Percentiles rank a stretch among this genome's conserved stretches.
Evolutionary conservation across 2,113 vertebrate genomes (phyloP).

Genomic region (Propithecus coquereli): DNA sequence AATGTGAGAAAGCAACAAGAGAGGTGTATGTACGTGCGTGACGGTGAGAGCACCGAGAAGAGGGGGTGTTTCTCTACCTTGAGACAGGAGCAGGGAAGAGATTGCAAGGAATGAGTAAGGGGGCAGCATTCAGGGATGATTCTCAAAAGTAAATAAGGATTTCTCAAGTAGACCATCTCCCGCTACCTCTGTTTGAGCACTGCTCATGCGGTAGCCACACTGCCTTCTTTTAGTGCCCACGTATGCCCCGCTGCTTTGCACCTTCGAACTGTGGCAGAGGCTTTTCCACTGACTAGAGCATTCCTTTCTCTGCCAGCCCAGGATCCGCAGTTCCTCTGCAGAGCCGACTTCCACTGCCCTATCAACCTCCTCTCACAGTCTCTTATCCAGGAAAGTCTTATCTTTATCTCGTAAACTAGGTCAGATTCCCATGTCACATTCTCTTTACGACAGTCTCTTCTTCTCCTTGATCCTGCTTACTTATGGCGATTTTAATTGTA

Average conservation of each 20-base stretch:
- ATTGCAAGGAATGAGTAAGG: not conserved
- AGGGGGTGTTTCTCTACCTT: not conserved
- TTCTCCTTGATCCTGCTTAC: not conserved
- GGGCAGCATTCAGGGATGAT: not conserved
- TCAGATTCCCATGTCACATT: not conserved
- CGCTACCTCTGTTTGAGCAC: rapidly evolving
- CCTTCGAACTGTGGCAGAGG: not conserved
- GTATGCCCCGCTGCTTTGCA: rapidly evolving
- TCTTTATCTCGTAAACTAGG: not conserved
- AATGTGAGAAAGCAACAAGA: not conserved
- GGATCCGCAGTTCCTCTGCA: not conserved
- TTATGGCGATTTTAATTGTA: not conserved
- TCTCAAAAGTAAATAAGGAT: not conserved
- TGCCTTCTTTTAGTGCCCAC: not conserved
- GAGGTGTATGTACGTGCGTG: too few species aligned
- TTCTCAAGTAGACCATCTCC: not conserved
- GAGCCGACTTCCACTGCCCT: rapidly evolving
- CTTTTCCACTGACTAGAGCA: rapidly evolving
- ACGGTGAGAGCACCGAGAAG: too few species aligned
- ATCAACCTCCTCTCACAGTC: not conserved
- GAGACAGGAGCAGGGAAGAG: not conserved
- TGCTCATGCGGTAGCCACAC: rapidly evolving
- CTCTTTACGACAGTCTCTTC: not conserved
- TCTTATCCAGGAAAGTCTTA: not conserved
- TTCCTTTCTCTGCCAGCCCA: not conserved